Percentiles rank a stretch among this genome's conserved stretches.
Conservation (phyloP, 1,140 invertebrate species). For the Hirudo medicinalis region DNA sequence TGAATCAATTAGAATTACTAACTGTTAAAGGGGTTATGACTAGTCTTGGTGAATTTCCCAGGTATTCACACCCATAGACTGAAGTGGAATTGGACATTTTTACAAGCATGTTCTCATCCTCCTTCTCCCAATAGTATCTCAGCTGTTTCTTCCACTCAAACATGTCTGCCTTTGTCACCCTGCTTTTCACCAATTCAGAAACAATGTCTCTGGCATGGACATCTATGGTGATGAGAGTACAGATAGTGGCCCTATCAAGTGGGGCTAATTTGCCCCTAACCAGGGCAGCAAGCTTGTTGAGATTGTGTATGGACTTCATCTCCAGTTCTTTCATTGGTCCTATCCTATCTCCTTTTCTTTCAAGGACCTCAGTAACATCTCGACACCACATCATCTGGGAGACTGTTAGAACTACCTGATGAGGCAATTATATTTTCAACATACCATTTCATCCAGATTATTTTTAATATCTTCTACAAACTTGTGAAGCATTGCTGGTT, state of each 20-base stretch:
- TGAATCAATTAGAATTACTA: constrained; percentile 24
- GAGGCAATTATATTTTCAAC: too few relatives aligned
- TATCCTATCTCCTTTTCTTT: constrained; percentile 36
- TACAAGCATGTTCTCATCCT: constrained; percentile 39
- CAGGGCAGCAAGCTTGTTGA: constrained; percentile 61
- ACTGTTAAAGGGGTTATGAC: constrained; percentile 44
- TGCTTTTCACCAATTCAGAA: constrained; percentile 49
- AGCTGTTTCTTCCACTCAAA: constrained; percentile 45
- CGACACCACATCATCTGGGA: constrained; percentile 74
- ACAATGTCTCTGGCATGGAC: constrained; percentile 73
- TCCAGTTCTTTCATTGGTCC: constrained; percentile 55
- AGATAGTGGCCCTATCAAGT: constrained; percentile 58
- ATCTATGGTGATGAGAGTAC: constrained; percentile 71
- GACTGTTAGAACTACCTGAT: constrained; percentile 57
- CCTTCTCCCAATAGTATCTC: constrained; percentile 42
- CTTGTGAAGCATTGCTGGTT: constrained; percentile 48
- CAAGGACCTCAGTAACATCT: constrained; percentile 59
- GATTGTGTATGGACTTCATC: constrained; percentile 49
- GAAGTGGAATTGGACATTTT: constrained; percentile 41
- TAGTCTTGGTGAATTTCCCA: constrained; percentile 39
- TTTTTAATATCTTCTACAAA: constrained; percentile 25
- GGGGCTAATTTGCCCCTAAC: constrained; percentile 56
- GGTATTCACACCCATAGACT: constrained; percentile 42
- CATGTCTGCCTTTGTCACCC: constrained; percentile 35
- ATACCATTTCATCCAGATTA: too few relatives aligned